Percentiles rank a stretch among this genome's conserved stretches.
Evolutionary conservation across 2,797 vertebrate genomes (phyloP).

Genomic region (Peromyscus aztecus): DNA sequence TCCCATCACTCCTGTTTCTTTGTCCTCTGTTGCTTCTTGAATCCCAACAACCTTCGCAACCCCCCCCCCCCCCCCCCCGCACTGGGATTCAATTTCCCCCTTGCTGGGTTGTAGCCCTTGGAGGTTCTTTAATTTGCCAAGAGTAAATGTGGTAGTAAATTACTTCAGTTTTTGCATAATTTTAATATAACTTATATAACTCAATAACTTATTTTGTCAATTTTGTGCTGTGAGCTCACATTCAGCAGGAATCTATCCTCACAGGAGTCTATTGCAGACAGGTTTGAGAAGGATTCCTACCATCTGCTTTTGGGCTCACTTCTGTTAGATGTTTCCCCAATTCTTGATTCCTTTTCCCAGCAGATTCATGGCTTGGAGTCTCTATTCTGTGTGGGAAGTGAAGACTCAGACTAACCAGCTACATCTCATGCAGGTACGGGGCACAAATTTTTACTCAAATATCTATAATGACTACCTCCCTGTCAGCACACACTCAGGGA

Average conservation of each 20-base stretch:
- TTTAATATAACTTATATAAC: neutral
- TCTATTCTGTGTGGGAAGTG: neutral
- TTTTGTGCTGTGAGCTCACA: neutral
- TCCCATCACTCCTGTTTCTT: neutral
- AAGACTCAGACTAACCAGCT: neutral
- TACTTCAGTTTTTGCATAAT: neutral
- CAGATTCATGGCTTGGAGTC: neutral
- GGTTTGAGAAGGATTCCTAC: neutral
- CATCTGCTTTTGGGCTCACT: neutral
- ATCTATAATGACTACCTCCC: neutral
- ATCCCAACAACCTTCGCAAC: too few species aligned
- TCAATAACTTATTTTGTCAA: conserved; percentile 37
- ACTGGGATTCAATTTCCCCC: conserved; percentile 18
- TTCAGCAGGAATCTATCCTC: neutral
- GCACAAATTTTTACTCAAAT: neutral
- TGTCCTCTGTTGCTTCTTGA: neutral
- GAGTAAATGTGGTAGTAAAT: neutral
- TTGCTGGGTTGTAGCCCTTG: neutral
- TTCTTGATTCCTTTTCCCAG: neutral
- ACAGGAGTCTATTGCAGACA: accelerated
- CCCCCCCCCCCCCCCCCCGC: too few species aligned
- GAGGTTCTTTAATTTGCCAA: neutral
- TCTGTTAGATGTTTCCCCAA: neutral
- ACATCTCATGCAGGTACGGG: neutral
- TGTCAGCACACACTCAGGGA: neutral